Percentiles rank a stretch among this genome's conserved stretches.
Conservation (phyloP, 2,888 invertebrate species). For the Parnassius apollo region DNA sequence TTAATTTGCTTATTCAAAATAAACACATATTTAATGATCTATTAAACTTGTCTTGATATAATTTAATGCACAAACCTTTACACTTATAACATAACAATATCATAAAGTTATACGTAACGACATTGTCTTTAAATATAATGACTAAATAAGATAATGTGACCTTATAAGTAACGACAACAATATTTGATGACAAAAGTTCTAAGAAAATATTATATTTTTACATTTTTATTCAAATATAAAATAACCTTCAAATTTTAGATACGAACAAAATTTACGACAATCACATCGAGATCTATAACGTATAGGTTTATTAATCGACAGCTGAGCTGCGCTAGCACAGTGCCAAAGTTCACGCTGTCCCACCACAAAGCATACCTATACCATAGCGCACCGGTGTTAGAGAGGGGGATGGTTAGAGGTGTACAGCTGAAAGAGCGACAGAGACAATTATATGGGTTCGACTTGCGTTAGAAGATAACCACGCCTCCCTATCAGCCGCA, state of each 20-base stretch:
- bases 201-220: too few relatives aligned
- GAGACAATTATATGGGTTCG: constrained; percentile 62
- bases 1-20: too few relatives aligned
- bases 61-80: too few relatives aligned
- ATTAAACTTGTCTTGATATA: too few relatives aligned
- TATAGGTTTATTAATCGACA: constrained; percentile 70
- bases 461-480: constrained; percentile 75
- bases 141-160: too few relatives aligned
- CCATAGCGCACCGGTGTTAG: constrained; percentile 71
- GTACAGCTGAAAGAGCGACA: constrained; percentile 31
- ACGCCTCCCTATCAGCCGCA: constrained; percentile 64
- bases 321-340: constrained; percentile 54
- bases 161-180: too few relatives aligned
- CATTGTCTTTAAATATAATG: too few relatives aligned
- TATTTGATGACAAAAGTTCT: too few relatives aligned
- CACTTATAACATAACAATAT: too few relatives aligned
- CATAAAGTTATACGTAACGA: too few relatives aligned
- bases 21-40: too few relatives aligned
- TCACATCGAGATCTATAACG: constrained; percentile 69
- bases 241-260: neutral
- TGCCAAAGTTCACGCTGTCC: constrained; percentile 77
- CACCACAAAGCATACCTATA: constrained; percentile 52
- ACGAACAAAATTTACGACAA: constrained; percentile 48
- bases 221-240: neutral
- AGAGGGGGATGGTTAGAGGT: constrained; percentile 46